Conservation (phyloP, 2,113 vertebrate genomes). For the Oceanites oceanicus region DNA sequence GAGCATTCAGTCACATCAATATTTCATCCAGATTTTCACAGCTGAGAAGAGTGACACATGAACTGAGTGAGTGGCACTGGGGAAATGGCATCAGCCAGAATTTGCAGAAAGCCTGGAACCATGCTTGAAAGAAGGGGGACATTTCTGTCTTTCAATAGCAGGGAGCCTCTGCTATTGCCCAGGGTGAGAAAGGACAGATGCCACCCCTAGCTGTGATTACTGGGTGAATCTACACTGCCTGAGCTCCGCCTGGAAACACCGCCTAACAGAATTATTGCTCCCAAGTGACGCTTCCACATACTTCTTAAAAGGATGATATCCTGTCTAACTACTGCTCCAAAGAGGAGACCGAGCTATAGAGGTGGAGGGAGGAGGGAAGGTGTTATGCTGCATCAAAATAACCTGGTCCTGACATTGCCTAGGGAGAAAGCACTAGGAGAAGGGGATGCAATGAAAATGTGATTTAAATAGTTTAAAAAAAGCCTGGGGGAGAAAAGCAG, state of each 20-base stretch:
- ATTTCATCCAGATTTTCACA: not conserved
- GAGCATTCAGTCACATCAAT: not conserved
- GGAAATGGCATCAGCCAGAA: not conserved
- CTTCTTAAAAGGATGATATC: not conserved
- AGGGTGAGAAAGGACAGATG: not conserved
- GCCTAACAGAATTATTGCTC: not conserved
- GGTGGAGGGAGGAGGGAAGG: not conserved
- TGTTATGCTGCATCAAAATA: not conserved
- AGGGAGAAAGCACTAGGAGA: not conserved
- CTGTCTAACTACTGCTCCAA: not conserved
- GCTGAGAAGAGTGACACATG: not conserved
- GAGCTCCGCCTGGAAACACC: not conserved
- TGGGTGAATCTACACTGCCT: not conserved
- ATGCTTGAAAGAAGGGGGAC: not conserved
- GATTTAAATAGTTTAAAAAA: not conserved
- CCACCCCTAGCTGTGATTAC: not conserved
- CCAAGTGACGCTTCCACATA: not conserved
- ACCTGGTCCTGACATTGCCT: not conserved
- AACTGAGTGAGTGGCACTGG: not conserved
- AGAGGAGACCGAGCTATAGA: not conserved
- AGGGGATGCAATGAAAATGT: not conserved
- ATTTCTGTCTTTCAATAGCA: not conserved
- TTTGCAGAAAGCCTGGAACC: not conserved
- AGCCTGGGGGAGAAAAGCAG: slow-evolving; percentile 17
- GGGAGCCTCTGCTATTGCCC: not conserved